A percentile compares a stretch with the other conserved stretches of the same genome.
phyloP scores from a whole-genome alignment of 2,797 vertebrate genomes.

The Bucorvus abyssinicus region DNA sequence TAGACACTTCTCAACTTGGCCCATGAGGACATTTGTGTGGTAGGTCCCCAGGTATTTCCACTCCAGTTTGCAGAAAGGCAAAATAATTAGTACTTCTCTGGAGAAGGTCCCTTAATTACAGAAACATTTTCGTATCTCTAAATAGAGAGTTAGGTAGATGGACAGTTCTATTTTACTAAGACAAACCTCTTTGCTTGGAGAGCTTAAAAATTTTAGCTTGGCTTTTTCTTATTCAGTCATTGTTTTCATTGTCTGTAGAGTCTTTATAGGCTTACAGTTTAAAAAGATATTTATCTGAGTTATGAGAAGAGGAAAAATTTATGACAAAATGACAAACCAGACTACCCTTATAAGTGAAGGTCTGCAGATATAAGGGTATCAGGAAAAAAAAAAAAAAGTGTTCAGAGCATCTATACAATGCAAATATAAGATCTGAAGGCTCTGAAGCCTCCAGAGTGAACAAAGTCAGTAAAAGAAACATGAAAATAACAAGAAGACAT shows the following conservation, averaged over 20 bases:
- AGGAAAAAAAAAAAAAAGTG: not conserved
- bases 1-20: not conserved
- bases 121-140: not conserved
- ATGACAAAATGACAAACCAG: conserved; percentile 12
- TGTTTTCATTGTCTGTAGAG: not conserved
- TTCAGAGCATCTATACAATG: not conserved
- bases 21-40: not conserved
- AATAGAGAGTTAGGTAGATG: not conserved
- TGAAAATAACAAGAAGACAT: not conserved
- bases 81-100: not conserved
- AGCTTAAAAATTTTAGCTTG: not conserved
- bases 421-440: not conserved
- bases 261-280: not conserved
- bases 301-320: not conserved
- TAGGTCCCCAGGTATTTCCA: not conserved
- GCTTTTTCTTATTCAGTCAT: not conserved
- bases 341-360: not conserved
- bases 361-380: not conserved
- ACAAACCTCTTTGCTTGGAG: not conserved
- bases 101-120: not conserved
- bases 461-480: not conserved
- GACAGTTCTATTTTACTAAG: not conserved
- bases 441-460: not conserved
- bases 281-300: conserved; percentile 1
- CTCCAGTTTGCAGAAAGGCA: not conserved